A percentile compares a stretch with the other conserved stretches of the same genome.
Conservation (phyloP, 1,140 invertebrate genomes). For the Eulimnadia texana region DNA sequence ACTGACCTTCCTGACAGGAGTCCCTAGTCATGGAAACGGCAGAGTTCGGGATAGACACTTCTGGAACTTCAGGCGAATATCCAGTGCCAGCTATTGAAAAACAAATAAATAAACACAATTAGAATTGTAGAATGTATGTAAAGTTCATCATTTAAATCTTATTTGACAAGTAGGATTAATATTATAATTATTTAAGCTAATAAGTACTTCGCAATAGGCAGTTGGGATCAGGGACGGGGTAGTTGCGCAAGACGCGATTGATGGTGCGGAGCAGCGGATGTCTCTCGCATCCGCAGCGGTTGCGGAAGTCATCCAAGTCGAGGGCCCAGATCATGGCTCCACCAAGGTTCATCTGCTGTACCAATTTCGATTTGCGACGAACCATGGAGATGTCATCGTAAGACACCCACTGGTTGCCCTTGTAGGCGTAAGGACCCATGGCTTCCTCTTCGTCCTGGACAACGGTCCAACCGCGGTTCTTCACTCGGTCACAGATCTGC, state of each 20-base stretch:
- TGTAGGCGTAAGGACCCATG: conserved; percentile 75
- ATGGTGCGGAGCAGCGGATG: conserved; percentile 28
- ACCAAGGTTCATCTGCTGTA: conserved; percentile 26
- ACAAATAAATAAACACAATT: neutral
- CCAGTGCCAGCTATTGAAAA: too few species aligned
- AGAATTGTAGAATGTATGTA: neutral
- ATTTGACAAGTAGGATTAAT: too few species aligned
- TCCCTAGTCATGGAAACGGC: neutral
- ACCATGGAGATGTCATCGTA: conserved; percentile 72
- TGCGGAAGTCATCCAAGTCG: conserved; percentile 70
- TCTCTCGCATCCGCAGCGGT: conserved; percentile 36
- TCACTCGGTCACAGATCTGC: conserved; percentile 10
- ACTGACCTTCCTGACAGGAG: conserved; percentile 41
- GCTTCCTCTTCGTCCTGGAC: conserved; percentile 53
- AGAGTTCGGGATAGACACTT: neutral
- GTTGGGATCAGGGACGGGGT: conserved; percentile 27
- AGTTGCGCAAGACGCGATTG: conserved; percentile 43
- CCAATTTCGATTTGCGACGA: conserved; percentile 39
- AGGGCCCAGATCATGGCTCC: conserved; percentile 47
- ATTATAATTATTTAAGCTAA: too few species aligned
- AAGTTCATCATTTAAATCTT: neutral
- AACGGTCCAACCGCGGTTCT: conserved; percentile 57
- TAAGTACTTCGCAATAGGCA: too few species aligned
- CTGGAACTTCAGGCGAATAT: neutral
- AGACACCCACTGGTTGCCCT: conserved; percentile 74